phyloP scores from a whole-genome alignment of 1,140 invertebrate genomes.

The Gonatopus flavifemur region DNA sequence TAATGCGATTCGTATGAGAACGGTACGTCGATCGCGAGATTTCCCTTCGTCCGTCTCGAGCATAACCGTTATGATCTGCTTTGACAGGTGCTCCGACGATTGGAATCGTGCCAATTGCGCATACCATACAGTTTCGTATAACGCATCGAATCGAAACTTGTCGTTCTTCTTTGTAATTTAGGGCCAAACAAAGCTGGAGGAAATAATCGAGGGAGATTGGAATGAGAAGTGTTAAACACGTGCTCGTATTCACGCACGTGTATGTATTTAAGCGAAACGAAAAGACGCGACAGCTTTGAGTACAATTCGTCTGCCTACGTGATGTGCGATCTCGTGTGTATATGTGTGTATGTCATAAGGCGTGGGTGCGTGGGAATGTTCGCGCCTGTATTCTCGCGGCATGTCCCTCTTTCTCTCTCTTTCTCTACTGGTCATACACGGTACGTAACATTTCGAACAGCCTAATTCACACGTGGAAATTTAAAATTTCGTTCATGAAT shows the following conservation, averaged over 20 bases:
- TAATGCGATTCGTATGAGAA: not conserved
- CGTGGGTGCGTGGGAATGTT: conserved; percentile 28
- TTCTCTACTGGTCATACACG: too few relatives aligned
- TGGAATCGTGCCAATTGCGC: conserved; percentile 19
- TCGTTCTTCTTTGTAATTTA: too few relatives aligned
- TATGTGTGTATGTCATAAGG: conserved; percentile 1
- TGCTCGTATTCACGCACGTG: too few relatives aligned
- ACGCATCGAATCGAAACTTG: too few relatives aligned
- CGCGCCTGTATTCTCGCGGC: conserved; percentile 15
- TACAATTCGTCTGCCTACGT: conserved; percentile 14
- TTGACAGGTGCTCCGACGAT: conserved; percentile 5
- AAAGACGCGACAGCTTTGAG: conserved; percentile 4
- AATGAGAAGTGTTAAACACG: too few relatives aligned
- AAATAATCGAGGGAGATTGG: too few relatives aligned
- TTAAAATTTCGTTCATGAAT: too few relatives aligned
- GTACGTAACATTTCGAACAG: too few relatives aligned
- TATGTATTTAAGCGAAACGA: not conserved
- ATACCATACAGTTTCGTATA: too few relatives aligned
- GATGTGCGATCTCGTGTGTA: conserved; percentile 1
- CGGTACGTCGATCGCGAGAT: conserved; percentile 7
- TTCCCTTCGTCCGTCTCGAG: conserved; percentile 21
- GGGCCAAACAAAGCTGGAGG: too few relatives aligned
- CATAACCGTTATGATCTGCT: conserved; percentile 11
- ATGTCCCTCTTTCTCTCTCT: not conserved
- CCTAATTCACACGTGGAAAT: too few relatives aligned